Evolutionary conservation across 2,888 invertebrate genomes (phyloP).

Genomic region (Sminthurinus aureus): DNA sequence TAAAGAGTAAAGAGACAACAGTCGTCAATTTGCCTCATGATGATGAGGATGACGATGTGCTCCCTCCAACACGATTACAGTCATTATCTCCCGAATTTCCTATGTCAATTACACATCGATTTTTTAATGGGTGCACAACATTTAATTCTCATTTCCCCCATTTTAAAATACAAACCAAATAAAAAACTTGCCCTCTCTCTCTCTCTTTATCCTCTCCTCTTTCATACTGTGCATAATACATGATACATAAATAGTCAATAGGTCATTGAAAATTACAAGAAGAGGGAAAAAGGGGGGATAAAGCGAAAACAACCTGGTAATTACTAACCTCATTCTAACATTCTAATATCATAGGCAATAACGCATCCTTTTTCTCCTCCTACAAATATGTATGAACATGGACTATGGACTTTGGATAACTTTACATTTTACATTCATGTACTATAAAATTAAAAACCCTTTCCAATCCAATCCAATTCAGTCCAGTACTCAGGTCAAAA

Average conservation of each 20-base stretch:
- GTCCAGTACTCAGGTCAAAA: too few relatives aligned
- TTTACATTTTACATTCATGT: background rate
- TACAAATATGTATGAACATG: background rate
- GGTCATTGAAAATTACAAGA: background rate
- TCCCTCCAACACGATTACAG: slow-evolving; percentile 39
- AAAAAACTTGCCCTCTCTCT: background rate
- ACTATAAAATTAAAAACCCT: background rate
- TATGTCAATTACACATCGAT: slow-evolving; percentile 42
- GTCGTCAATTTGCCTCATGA: slow-evolving; percentile 35
- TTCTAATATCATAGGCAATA: slow-evolving; percentile 32
- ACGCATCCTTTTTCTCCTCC: background rate
- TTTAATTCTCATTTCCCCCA: slow-evolving; percentile 42
- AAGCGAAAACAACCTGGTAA: slow-evolving; percentile 34
- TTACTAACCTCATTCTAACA: slow-evolving; percentile 40
- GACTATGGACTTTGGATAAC: background rate
- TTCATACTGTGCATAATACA: background rate
- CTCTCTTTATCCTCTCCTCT: too few relatives aligned
- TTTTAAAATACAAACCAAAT: slow-evolving; percentile 36
- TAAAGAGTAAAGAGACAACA: background rate
- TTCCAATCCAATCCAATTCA: background rate
- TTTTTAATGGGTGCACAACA: slow-evolving; percentile 39
- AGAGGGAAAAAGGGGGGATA: slow-evolving; percentile 12
- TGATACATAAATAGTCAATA: background rate
- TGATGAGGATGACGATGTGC: slow-evolving; percentile 25
- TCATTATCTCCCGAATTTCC: slow-evolving; percentile 38